Conservation (phyloP, 2,888 invertebrate genomes). For the Lottia scabra region DNA sequence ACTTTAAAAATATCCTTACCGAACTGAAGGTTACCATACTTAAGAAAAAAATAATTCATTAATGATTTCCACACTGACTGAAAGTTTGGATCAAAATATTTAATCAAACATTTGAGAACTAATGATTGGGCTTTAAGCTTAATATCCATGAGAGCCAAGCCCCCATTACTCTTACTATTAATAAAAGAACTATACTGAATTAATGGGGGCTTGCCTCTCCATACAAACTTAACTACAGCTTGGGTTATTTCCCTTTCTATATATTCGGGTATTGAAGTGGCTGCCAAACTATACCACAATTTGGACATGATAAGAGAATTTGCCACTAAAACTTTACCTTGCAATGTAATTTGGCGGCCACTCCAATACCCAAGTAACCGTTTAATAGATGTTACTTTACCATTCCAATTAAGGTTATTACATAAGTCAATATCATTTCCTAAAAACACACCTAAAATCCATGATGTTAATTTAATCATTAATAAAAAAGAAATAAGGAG, state of each 20-base stretch:
- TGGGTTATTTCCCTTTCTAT: neutral
- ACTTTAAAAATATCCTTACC: neutral
- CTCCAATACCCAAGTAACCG: neutral
- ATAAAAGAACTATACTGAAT: neutral
- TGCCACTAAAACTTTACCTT: neutral
- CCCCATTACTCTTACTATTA: neutral
- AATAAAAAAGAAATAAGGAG: too few species aligned
- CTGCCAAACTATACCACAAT: neutral
- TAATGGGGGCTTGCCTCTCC: neutral
- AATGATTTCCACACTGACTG: neutral
- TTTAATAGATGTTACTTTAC: neutral
- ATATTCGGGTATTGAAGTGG: neutral
- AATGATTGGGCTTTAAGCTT: neutral
- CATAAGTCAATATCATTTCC: neutral
- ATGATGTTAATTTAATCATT: too few species aligned
- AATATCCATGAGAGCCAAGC: neutral
- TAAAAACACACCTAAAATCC: neutral
- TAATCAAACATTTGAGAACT: neutral
- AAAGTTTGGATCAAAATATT: neutral
- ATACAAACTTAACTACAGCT: neutral
- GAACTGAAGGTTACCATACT: neutral
- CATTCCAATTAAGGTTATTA: neutral
- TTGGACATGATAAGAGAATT: neutral
- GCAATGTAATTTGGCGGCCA: neutral
- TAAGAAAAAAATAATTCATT: neutral